A percentile compares a stretch with the other conserved stretches of the same genome.
phyloP scores from a whole-genome alignment of 2,888 invertebrate genomes.

The Calliopum simillimum region DNA sequence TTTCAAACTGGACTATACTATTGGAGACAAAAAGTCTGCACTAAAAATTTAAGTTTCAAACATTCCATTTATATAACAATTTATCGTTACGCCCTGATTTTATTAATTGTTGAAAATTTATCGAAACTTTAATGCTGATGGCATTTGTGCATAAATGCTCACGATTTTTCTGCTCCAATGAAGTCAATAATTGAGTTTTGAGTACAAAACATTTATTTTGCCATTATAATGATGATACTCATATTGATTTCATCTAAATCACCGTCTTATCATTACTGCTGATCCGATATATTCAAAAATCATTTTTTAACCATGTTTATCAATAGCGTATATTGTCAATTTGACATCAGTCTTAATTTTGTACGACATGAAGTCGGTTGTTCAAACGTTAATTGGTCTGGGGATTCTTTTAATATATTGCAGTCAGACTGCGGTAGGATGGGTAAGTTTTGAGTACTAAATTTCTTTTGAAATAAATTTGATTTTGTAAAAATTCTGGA shows the following conservation, averaged over 20 bases:
- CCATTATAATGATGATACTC: no score
- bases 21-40: neutral
- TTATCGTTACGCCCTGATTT: neutral
- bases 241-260: no score
- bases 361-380: slow-evolving; percentile 51
- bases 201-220: no score
- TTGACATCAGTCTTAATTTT: slow-evolving; percentile 44
- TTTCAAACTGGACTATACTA: neutral
- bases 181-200: slow-evolving; percentile 36
- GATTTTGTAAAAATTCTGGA: neutral
- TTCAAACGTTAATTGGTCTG: slow-evolving; percentile 42
- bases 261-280: no score
- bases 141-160: neutral
- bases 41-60: neutral
- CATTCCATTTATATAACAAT: slow-evolving; percentile 1
- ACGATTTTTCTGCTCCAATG: slow-evolving; percentile 47
- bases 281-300: no score
- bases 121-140: neutral
- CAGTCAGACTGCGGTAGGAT: slow-evolving; percentile 47
- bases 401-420: slow-evolving; percentile 44
- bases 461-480: slow-evolving; percentile 7
- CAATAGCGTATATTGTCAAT: slow-evolving; percentile 1
- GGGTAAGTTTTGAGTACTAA: slow-evolving; percentile 53
- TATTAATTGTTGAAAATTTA: neutral
- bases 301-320: slow-evolving; percentile 12